Evolutionary conservation across 2,888 invertebrate genomes (phyloP).

Genomic region (Operophtera brumata): DNA sequence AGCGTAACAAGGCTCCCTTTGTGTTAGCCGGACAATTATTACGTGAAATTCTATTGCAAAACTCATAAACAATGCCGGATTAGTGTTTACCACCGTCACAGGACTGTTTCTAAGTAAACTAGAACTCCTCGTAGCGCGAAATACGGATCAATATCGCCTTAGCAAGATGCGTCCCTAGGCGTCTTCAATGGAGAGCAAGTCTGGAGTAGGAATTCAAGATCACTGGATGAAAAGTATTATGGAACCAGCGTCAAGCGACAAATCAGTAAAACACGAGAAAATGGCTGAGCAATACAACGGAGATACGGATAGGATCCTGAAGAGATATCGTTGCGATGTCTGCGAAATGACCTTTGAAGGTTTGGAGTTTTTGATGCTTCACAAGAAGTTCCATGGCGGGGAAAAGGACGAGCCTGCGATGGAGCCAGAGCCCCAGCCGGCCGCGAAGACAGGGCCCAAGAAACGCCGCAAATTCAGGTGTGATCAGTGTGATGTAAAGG

Average conservation of each 20-base stretch:
- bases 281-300: constrained; percentile 70
- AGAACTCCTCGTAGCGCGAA: constrained; percentile 39
- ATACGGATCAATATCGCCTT: constrained; percentile 67
- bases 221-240: constrained; percentile 78
- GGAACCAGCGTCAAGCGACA: constrained; percentile 72
- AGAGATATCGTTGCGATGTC: constrained; percentile 68
- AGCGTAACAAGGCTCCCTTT: constrained; percentile 79
- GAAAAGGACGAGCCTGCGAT: constrained; percentile 66
- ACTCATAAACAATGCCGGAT: constrained; percentile 70
- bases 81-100: constrained; percentile 39
- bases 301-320: constrained; percentile 62
- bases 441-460: constrained; percentile 60
- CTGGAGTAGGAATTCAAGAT: constrained; percentile 67
- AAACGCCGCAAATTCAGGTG: constrained; percentile 73
- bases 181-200: constrained; percentile 69
- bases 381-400: constrained; percentile 73
- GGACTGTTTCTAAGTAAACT: constrained; percentile 43
- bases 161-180: constrained; percentile 56
- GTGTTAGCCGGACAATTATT: constrained; percentile 62
- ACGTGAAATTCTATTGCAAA: constrained; percentile 62
- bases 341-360: constrained; percentile 73
- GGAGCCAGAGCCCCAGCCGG: constrained; percentile 51
- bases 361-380: constrained; percentile 69
- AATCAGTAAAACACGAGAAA: constrained; percentile 73
- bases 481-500: constrained; percentile 74